phyloP scores from a whole-genome alignment of 1,140 invertebrate species.

The Anadara kagoshimensis region DNA sequence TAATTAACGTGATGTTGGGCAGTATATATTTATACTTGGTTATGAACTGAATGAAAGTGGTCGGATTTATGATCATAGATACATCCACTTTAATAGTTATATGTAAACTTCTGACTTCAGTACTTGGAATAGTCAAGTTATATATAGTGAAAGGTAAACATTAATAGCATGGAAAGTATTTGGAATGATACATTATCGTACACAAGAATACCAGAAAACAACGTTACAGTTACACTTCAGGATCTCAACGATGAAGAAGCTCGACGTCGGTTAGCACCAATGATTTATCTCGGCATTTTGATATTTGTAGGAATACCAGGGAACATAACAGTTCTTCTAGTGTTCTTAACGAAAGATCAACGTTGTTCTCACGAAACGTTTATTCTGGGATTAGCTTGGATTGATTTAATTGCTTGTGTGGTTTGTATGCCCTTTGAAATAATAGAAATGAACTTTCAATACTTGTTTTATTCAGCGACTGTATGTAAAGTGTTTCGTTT shows the following conservation, averaged over 20 bases:
- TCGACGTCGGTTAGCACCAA: slow-evolving; percentile 32
- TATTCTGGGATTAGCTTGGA: slow-evolving; percentile 48
- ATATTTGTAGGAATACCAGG: slow-evolving; percentile 51
- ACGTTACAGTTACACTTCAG: slow-evolving; percentile 21
- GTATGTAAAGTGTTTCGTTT: slow-evolving; percentile 46
- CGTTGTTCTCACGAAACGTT: slow-evolving; percentile 47
- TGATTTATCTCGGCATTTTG: slow-evolving; percentile 44
- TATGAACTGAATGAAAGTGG: too few relatives aligned
- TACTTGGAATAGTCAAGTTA: too few relatives aligned
- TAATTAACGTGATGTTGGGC: too few relatives aligned
- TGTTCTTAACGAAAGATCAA: slow-evolving; percentile 41
- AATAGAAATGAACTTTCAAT: slow-evolving; percentile 47
- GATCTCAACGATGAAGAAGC: slow-evolving; percentile 46
- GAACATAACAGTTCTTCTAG: slow-evolving; percentile 45
- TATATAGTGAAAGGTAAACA: too few relatives aligned
- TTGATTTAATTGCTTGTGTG: slow-evolving; percentile 49
- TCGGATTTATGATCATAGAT: too few relatives aligned
- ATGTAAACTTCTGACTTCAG: too few relatives aligned
- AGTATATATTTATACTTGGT: too few relatives aligned
- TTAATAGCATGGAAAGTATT: too few relatives aligned
- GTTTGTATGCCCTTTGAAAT: slow-evolving; percentile 57
- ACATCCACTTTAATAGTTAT: too few relatives aligned
- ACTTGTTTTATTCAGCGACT: slow-evolving; percentile 40
- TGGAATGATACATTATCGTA: too few relatives aligned
- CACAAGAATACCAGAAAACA: too few relatives aligned